A percentile compares a stretch with the other conserved stretches of the same genome.
Conservation (phyloP, 2,888 invertebrate genomes). For the Patella ulyssiponensis region DNA sequence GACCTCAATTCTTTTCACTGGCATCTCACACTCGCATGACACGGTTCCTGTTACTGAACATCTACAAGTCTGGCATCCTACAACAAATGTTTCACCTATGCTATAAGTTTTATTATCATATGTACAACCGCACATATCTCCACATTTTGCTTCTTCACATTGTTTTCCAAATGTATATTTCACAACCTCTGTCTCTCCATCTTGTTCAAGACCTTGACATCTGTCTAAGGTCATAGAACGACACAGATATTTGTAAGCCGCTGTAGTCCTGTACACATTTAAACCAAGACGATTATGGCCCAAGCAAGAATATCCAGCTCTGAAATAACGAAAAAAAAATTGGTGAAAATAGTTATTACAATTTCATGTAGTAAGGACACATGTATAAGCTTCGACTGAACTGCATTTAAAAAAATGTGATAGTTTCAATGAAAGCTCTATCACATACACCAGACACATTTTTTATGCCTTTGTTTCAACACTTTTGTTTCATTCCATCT, state of each 20-base stretch:
- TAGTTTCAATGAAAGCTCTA: too few species aligned
- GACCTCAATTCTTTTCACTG: slow-evolving; percentile 62
- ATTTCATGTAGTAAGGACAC: too few species aligned
- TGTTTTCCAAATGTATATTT: slow-evolving; percentile 60
- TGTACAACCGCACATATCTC: slow-evolving; percentile 62
- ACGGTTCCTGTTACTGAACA: slow-evolving; percentile 55
- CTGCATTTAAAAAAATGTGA: too few species aligned
- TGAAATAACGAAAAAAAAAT: slow-evolving; percentile 31
- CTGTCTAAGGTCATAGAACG: slow-evolving; percentile 52
- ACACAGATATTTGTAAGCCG: slow-evolving; percentile 62
- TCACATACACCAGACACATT: too few species aligned
- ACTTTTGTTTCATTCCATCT: too few species aligned
- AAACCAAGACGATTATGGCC: slow-evolving; percentile 62
- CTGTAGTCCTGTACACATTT: slow-evolving; percentile 56
- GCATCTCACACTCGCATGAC: slow-evolving; percentile 50
- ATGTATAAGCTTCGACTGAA: too few species aligned
- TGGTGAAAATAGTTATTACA: too few species aligned
- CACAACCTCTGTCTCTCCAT: slow-evolving; percentile 50
- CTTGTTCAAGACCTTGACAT: slow-evolving; percentile 58
- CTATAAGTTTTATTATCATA: slow-evolving; percentile 56
- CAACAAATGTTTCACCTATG: slow-evolving; percentile 51
- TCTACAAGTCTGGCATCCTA: slow-evolving; percentile 59
- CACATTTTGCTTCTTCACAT: slow-evolving; percentile 62
- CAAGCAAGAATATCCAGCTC: slow-evolving; percentile 65
- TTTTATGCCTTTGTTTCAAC: too few species aligned